A percentile compares a stretch with the other conserved stretches of the same genome.
Evolutionary conservation across 2,113 vertebrate genomes (phyloP).

Genomic region (Columba livia): DNA sequence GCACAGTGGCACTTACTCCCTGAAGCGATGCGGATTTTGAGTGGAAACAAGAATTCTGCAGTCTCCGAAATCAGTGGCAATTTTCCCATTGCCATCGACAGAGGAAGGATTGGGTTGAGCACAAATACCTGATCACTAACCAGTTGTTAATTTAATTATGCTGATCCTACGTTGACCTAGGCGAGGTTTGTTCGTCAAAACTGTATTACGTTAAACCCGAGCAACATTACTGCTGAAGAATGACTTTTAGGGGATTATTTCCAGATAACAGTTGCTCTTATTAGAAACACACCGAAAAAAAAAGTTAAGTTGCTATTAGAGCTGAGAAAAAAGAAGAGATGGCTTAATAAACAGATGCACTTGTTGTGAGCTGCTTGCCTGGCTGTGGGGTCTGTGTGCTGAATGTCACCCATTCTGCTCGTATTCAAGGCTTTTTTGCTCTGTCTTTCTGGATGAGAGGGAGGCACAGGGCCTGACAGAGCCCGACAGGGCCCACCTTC

Average conservation of each 20-base stretch:
- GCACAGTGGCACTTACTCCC: constrained; percentile 1
- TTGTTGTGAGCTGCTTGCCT: neutral
- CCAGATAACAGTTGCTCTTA: neutral
- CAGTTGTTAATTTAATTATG: neutral
- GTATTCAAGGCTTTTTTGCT: neutral
- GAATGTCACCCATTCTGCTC: neutral
- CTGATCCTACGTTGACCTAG: neutral
- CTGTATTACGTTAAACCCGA: neutral
- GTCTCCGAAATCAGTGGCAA: neutral
- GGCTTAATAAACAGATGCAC: neutral
- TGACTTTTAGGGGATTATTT: neutral
- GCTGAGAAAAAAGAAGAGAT: neutral
- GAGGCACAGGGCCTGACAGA: neutral
- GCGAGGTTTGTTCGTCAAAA: neutral
- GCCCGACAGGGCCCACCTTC: too few species aligned
- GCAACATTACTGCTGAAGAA: neutral
- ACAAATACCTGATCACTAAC: neutral
- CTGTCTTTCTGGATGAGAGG: neutral
- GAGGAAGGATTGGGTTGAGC: neutral
- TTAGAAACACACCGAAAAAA: neutral
- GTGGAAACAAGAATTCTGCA: neutral
- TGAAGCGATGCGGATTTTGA: constrained; percentile 28
- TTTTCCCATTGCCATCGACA: neutral
- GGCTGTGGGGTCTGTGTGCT: neutral
- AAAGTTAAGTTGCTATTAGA: neutral